Conservation (phyloP, 2,797 vertebrate genomes). For the Siniperca undulata region DNA sequence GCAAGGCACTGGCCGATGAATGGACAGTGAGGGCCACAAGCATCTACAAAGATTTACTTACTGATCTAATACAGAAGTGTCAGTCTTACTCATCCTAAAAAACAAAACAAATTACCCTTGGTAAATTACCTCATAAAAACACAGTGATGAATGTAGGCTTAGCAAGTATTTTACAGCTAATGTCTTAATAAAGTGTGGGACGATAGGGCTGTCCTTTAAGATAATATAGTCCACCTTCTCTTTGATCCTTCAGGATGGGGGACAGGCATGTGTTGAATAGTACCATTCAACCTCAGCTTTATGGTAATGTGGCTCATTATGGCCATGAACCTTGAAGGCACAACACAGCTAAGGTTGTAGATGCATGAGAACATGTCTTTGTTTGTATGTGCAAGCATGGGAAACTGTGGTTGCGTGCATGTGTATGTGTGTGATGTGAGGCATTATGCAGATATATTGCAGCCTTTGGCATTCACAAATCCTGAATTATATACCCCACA, state of each 20-base stretch:
- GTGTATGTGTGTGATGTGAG: conserved; percentile 12
- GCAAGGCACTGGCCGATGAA: not conserved
- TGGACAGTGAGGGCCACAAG: not conserved
- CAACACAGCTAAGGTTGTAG: not conserved
- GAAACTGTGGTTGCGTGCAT: not conserved
- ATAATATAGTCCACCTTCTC: conserved; percentile 59
- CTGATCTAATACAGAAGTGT: conserved; percentile 32
- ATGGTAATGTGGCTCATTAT: conserved; percentile 54
- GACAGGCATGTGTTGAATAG: conserved; percentile 15
- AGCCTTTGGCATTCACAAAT: conserved; percentile 36
- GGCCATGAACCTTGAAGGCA: conserved; percentile 40
- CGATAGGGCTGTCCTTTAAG: conserved; percentile 49
- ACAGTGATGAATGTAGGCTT: conserved; percentile 51
- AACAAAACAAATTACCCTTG: conserved; percentile 7
- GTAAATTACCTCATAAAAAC: conserved; percentile 53
- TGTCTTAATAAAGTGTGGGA: conserved; percentile 52
- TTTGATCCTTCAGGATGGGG: conserved; percentile 34
- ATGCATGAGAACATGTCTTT: not conserved
- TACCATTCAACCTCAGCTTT: conserved; percentile 39
- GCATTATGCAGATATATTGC: conserved; percentile 32
- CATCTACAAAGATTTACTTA: conserved; percentile 26
- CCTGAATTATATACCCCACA: conserved; percentile 14
- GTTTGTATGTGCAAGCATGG: not conserved
- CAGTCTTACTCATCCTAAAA: conserved; percentile 21
- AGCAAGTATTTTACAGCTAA: conserved; percentile 39